These are phyloP conservation scores for Oreotragus oreotragus DNA, from an alignment of 2,113 vertebrate genomes.

Conservation along the genomic window DNA sequence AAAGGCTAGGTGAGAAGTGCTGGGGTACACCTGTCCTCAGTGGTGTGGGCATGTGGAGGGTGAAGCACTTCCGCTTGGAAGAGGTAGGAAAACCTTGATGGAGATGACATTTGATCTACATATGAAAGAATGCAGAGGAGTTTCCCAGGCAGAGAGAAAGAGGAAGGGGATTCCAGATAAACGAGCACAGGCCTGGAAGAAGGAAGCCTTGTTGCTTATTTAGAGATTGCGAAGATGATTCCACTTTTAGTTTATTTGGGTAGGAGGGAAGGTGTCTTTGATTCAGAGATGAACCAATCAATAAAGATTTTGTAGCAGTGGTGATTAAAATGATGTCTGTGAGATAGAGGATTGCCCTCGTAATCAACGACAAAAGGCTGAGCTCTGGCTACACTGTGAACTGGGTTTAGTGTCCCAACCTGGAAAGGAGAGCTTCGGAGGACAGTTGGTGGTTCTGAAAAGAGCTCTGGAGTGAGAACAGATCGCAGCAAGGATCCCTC, in stretches of 20 bases:
- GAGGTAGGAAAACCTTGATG: background rate
- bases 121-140: background rate
- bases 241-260: background rate
- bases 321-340: background rate
- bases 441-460: background rate
- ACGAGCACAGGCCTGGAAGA: background rate
- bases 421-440: background rate
- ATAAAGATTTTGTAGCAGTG: background rate
- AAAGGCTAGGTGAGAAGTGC: background rate
- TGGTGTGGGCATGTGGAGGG: background rate
- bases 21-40: background rate
- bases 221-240: background rate
- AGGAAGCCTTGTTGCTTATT: background rate
- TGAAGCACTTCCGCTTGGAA: background rate
- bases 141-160: background rate
- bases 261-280: background rate
- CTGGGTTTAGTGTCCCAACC: background rate
- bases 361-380: background rate
- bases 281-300: background rate
- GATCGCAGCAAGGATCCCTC: background rate
- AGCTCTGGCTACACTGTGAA: background rate
- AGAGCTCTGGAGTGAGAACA: background rate
- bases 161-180: background rate
- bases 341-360: background rate
- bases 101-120: background rate